phyloP scores from a whole-genome alignment of 2,797 vertebrate genomes.

The Poecilia gillii region DNA sequence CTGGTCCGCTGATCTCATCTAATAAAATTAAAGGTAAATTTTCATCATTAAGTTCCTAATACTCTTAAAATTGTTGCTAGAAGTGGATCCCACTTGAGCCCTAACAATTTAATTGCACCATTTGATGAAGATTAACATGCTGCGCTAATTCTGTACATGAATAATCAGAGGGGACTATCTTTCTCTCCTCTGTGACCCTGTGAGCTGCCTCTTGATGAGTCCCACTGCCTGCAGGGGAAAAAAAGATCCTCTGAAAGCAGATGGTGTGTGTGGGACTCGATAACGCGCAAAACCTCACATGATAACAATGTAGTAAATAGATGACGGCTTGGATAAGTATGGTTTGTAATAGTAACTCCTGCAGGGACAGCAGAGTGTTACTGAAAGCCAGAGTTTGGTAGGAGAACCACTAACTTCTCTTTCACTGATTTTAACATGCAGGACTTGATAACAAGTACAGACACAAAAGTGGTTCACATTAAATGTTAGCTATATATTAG shows the following conservation, averaged over 20 bases:
- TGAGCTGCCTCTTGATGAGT: conserved; percentile 51
- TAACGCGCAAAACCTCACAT: conserved; percentile 27
- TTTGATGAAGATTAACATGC: conserved; percentile 14
- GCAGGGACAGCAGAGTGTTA: not conserved
- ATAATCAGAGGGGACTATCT: conserved; percentile 35
- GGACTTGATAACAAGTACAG: not conserved
- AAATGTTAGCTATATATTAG: not conserved
- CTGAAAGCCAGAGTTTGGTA: not conserved
- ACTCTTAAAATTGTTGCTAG: not conserved
- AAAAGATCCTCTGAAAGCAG: conserved; percentile 44
- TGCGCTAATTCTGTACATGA: conserved; percentile 26
- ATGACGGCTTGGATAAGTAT: conserved; percentile 25
- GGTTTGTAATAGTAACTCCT: conserved; percentile 23
- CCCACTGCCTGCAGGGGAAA: conserved; percentile 29
- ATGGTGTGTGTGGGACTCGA: conserved; percentile 35
- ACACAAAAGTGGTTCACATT: not conserved
- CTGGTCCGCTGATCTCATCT: not conserved
- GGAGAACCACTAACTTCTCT: not conserved
- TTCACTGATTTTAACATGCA: not conserved
- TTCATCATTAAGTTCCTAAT: not conserved
- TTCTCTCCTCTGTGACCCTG: conserved; percentile 45
- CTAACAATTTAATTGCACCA: conserved; percentile 6
- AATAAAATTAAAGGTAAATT: not conserved
- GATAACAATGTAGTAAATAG: conserved; percentile 37
- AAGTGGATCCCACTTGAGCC: not conserved